Base-by-base conservation (phyloP, 2,113 vertebrate species). In the Nibea albiflora region DNA sequence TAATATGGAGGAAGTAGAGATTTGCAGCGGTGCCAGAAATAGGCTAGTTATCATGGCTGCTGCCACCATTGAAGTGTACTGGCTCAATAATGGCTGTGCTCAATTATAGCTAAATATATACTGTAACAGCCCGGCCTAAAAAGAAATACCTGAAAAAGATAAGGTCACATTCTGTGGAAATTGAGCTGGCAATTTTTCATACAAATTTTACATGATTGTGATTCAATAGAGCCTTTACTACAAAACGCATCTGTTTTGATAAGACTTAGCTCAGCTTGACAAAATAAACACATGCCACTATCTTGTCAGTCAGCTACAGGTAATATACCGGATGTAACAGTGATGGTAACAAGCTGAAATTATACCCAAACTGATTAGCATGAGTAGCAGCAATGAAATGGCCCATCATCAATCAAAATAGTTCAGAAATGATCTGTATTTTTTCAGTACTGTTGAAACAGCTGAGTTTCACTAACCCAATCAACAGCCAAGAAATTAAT, bases 1-100 rank as follows among this genome's bases (percentile, higher is more conserved):
- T 68, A 85, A 44, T 87, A 76, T 75, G 67, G 71, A 39, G 44
- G 62, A 87, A 78, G 78, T 31, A 66, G 68, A 76, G 64, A 78
- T 78, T 85, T 76, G 50, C 72, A 78, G 47, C 47, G 50, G 16
- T 77, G 70, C 74, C 69, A 78, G 70, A 82, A 83, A 88, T 84
- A 81, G 70, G 68, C 47, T 71, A 66, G 79, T 87, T 81, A 85
- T 85, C 57, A 65, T 82, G 63, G 66, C 60, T 80, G 52, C 85
- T 81, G 83, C 53, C 71, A 85, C 24, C 60, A 52, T 62, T 66
- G 11, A 82, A 77, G 54, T 83, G 35, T 14, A 65, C 67, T 54
- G 22, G 11, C 50, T 76, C 44, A 68, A 17, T 83, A 80, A 80
- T 82, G 66, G 22, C 57, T 78, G 50, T 68, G 64, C 70, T 81